A percentile compares a stretch with the other conserved stretches of the same genome.
Evolutionary conservation across 2,113 vertebrate species (phyloP).

Genomic region (Podilymbus podiceps): DNA sequence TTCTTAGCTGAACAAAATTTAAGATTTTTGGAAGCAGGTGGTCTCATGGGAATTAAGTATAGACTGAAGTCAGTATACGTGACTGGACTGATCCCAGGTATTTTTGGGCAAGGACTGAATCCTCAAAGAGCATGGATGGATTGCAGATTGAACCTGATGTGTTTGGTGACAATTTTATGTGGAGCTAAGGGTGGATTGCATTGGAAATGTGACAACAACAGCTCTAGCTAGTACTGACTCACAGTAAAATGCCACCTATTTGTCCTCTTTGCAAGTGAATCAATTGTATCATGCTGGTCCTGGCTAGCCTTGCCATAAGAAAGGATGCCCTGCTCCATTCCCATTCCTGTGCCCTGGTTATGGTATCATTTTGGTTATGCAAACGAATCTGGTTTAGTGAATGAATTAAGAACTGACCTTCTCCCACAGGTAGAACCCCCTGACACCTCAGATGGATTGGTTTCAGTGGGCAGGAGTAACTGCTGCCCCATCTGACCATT

Average conservation of each 20-base stretch:
- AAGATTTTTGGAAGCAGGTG: neutral
- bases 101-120: neutral
- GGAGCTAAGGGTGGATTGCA: neutral
- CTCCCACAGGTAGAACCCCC: neutral
- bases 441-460: neutral
- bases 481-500: neutral
- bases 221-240: neutral
- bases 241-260: neutral
- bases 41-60: neutral
- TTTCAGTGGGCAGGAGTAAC: neutral
- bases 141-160: neutral
- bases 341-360: neutral
- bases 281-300: neutral
- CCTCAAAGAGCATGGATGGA: neutral
- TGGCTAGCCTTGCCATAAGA: neutral
- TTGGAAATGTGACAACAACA: neutral
- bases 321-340: neutral
- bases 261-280: neutral
- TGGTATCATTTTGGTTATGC: neutral
- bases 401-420: neutral
- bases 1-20: neutral
- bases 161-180: neutral
- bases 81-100: neutral
- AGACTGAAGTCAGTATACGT: neutral
- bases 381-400: conserved; percentile 9